Conservation (phyloP, 2,888 invertebrate species). For the Thereva unica region DNA sequence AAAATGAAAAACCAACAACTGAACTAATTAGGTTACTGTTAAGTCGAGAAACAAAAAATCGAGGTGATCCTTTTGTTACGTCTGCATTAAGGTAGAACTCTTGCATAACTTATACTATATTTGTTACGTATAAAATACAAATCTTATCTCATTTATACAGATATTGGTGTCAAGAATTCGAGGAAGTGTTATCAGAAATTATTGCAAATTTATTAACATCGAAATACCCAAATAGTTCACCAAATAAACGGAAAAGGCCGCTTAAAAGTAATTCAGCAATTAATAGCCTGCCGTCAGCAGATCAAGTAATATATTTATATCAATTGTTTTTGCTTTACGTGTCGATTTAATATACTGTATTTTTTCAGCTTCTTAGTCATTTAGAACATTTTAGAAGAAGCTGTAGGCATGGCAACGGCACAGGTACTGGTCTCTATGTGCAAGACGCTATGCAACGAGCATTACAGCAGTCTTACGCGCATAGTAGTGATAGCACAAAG, state of each 20-base stretch:
- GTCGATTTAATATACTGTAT: neutral
- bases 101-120: too few relatives aligned
- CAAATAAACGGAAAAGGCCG: conserved; percentile 87
- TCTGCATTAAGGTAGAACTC: conserved; percentile 74
- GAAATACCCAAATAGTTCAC: conserved; percentile 83
- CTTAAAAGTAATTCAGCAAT: conserved; percentile 72
- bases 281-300: conserved; percentile 75
- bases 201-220: conserved; percentile 78
- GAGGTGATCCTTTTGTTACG: conserved; percentile 84
- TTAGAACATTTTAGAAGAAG: conserved; percentile 85
- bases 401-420: conserved; percentile 61
- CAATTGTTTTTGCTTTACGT: conserved; percentile 4
- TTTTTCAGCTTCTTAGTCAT: conserved; percentile 78
- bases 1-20: conserved; percentile 86
- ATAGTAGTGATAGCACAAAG: conserved; percentile 86
- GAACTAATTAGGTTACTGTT: conserved; percentile 85
- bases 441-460: conserved; percentile 91
- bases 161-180: conserved; percentile 92
- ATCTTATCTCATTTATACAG: conserved; percentile 44
- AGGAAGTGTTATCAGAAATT: conserved; percentile 84
- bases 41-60: conserved; percentile 70
- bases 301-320: conserved; percentile 62
- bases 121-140: conserved; percentile 2
- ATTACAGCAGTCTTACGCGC: conserved; percentile 82
- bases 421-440: conserved; percentile 79